A percentile compares a stretch with the other conserved stretches of the same genome.
These are phyloP conservation scores for Philhelius pedissequus DNA, from an alignment of 2,888 invertebrate species.

Conservation along the genomic window DNA sequence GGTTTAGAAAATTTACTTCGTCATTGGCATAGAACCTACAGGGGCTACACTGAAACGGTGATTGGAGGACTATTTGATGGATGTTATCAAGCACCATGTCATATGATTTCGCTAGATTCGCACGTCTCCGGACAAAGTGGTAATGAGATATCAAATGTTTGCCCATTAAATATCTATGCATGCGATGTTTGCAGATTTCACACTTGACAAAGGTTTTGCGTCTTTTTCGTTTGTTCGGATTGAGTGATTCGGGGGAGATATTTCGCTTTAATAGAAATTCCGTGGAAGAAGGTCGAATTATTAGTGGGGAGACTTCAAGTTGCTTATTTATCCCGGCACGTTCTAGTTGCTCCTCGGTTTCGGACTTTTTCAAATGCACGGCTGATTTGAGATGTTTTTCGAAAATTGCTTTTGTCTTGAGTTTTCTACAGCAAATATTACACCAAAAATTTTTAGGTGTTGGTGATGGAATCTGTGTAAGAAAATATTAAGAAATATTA, in stretches of 20 bases:
- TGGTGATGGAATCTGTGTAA: background rate
- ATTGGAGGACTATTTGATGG: constrained; percentile 87
- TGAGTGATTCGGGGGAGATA: background rate
- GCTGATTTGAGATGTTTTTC: constrained; percentile 88
- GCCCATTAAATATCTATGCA: constrained; percentile 85
- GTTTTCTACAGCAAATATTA: constrained; percentile 87
- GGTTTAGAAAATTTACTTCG: constrained; percentile 84
- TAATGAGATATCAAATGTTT: constrained; percentile 92
- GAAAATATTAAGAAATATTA: no score
- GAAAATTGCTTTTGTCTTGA: constrained; percentile 87
- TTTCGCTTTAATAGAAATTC: constrained; percentile 7
- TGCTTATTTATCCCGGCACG: constrained; percentile 78
- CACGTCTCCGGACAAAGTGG: constrained; percentile 87
- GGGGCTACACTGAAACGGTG: constrained; percentile 91
- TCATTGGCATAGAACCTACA: constrained; percentile 93
- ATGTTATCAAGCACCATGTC: constrained; percentile 88
- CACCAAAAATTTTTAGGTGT: constrained; percentile 83
- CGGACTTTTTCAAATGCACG: constrained; percentile 84
- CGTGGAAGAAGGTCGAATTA: background rate
- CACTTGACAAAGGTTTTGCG: constrained; percentile 83
- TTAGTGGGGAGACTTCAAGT: constrained; percentile 60
- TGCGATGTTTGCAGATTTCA: constrained; percentile 85
- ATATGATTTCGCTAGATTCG: constrained; percentile 81
- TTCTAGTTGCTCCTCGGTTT: constrained; percentile 85
- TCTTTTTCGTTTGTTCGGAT: constrained; percentile 79